Percentiles rank a stretch among this genome's conserved stretches.
These are phyloP conservation scores for Eciton burchellii DNA, from an alignment of 1,140 invertebrate genomes.

Conservation along the genomic window DNA sequence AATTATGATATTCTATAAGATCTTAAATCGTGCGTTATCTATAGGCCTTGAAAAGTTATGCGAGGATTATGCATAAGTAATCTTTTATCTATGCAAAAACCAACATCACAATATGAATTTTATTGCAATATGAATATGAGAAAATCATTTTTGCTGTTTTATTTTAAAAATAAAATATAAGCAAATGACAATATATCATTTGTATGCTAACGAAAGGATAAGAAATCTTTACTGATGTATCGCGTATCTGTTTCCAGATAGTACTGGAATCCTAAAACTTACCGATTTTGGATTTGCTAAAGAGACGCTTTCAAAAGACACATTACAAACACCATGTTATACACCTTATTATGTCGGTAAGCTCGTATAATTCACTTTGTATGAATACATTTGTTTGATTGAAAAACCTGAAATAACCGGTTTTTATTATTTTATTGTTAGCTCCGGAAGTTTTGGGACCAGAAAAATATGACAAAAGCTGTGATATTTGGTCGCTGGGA, in stretches of 20 bases:
- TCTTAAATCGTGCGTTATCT: slow-evolving; percentile 5
- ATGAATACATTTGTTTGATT: background rate
- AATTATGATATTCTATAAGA: background rate
- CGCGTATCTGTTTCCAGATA: slow-evolving; percentile 81
- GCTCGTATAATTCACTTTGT: slow-evolving; percentile 69
- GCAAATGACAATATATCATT: background rate
- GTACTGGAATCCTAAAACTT: slow-evolving; percentile 94
- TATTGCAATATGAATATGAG: background rate
- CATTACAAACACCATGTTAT: slow-evolving; percentile 98
- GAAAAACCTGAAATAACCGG: slow-evolving; percentile 12
- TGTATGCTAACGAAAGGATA: background rate
- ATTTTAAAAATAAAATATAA: background rate
- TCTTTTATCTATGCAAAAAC: slow-evolving; percentile 27
- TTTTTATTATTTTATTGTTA: slow-evolving; percentile 79
- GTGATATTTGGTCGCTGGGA: slow-evolving; percentile 99
- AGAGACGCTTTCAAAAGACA: slow-evolving; percentile 93
- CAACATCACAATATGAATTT: background rate
- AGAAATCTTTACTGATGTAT: background rate
- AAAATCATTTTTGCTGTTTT: slow-evolving; percentile 1
- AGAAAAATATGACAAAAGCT: slow-evolving; percentile 99
- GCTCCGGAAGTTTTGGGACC: slow-evolving; percentile 98
- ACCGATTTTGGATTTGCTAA: slow-evolving; percentile 99
- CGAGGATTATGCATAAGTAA: slow-evolving; percentile 21
- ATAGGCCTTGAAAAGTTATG: slow-evolving; percentile 13
- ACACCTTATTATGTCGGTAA: slow-evolving; percentile 99